Conservation (phyloP, 2,888 invertebrate genomes). For the Xylota segnis region DNA sequence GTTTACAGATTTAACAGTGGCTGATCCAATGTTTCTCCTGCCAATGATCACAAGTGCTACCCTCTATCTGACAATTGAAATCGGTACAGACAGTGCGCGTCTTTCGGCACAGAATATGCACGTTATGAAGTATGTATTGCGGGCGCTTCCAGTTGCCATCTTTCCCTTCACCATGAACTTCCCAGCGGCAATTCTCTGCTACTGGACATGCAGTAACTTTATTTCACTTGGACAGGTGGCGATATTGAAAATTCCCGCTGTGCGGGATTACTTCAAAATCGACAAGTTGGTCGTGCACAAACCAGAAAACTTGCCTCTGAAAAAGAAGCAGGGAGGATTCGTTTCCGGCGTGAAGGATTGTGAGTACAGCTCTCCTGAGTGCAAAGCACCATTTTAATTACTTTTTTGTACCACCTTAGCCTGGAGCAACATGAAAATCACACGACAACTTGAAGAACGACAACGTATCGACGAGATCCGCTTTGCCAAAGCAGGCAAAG, state of each 20-base stretch:
- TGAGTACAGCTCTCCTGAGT: constrained; percentile 84
- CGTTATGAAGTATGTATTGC: constrained; percentile 90
- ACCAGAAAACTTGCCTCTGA: constrained; percentile 87
- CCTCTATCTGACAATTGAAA: constrained; percentile 91
- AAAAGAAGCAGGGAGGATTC: constrained; percentile 90
- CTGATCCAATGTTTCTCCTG: constrained; percentile 95
- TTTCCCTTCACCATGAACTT: constrained; percentile 95
- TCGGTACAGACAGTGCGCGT: constrained; percentile 91
- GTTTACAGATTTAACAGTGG: constrained; percentile 96
- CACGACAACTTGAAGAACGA: constrained; percentile 91
- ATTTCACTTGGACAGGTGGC: constrained; percentile 93
- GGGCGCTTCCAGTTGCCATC: constrained; percentile 91
- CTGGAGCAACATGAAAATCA: constrained; percentile 92
- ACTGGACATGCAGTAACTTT: constrained; percentile 95
- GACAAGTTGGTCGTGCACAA: constrained; percentile 87
- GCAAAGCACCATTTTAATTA: neutral
- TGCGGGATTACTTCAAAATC: constrained; percentile 92
- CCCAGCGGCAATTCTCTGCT: constrained; percentile 93
- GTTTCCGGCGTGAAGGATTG: constrained; percentile 91
- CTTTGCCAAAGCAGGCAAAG: constrained; percentile 93
- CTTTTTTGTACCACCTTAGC: constrained; percentile 84
- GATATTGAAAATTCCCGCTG: constrained; percentile 89
- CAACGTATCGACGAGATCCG: constrained; percentile 90
- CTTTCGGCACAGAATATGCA: constrained; percentile 89
- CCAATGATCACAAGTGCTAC: constrained; percentile 94